These are phyloP conservation scores for Anagyrus pseudococci DNA, from an alignment of 2,888 invertebrate species.

Conservation along the genomic window DNA sequence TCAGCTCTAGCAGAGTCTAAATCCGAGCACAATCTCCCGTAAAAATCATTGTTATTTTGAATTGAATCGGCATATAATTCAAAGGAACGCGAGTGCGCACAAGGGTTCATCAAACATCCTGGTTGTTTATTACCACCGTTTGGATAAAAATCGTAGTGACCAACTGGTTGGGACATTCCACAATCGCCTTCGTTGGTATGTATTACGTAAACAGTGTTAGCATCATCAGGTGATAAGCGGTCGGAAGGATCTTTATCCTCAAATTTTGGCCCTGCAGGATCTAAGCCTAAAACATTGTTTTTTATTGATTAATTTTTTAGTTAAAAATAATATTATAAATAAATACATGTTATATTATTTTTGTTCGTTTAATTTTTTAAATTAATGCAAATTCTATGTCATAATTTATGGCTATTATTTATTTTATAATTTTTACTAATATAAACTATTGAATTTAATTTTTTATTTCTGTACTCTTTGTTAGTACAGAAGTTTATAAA, in stretches of 20 bases:
- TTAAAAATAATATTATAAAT: neutral
- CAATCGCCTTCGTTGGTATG: slow-evolving; percentile 57
- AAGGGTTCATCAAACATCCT: slow-evolving; percentile 47
- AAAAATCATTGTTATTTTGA: slow-evolving; percentile 40
- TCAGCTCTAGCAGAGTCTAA: slow-evolving; percentile 19
- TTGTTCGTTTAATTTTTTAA: no score
- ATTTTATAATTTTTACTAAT: no score
- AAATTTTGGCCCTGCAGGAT: slow-evolving; percentile 45
- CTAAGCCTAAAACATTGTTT: slow-evolving; percentile 37
- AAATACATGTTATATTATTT: neutral
- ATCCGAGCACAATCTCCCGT: slow-evolving; percentile 37
- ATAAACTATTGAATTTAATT: no score
- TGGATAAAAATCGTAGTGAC: slow-evolving; percentile 58
- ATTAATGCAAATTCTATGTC: no score
- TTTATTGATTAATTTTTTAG: neutral
- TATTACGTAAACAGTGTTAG: slow-evolving; percentile 56
- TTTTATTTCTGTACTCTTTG: no score
- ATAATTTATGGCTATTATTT: neutral
- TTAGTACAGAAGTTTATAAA: no score
- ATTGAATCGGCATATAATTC: slow-evolving; percentile 55
- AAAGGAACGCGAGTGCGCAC: slow-evolving; percentile 52
- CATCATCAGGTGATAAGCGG: slow-evolving; percentile 55
- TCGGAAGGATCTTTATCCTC: slow-evolving; percentile 3
- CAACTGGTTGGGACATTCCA: slow-evolving; percentile 49
- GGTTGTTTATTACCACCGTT: slow-evolving; percentile 56